Conservation (phyloP, 2,113 vertebrate species). For the Platysternon megacephalum region DNA sequence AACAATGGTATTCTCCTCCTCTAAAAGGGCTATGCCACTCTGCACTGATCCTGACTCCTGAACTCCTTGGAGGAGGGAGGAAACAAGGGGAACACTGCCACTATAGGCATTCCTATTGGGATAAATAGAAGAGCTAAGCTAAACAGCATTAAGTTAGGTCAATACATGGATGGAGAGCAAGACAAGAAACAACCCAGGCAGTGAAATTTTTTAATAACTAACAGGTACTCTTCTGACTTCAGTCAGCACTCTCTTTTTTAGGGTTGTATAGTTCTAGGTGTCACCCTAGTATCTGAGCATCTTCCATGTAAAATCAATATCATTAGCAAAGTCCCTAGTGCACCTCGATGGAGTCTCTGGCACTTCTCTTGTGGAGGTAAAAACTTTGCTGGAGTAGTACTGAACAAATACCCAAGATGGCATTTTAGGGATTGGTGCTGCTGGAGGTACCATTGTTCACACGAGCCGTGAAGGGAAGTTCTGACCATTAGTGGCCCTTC, state of each 20-base stretch:
- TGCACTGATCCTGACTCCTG: not conserved
- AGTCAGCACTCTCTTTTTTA: not conserved
- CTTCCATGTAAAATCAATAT: not conserved
- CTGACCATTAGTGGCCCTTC: not conserved
- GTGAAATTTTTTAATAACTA: not conserved
- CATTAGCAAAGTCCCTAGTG: not conserved
- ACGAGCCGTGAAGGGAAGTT: not conserved
- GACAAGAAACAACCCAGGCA: not conserved
- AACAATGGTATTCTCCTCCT: not conserved
- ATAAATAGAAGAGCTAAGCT: not conserved
- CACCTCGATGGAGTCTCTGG: not conserved
- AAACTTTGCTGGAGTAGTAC: not conserved
- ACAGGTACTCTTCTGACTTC: not conserved
- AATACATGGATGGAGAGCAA: not conserved
- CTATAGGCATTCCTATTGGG: not conserved
- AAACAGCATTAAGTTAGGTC: not conserved
- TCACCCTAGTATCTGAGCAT: not conserved
- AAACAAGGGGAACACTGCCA: not conserved
- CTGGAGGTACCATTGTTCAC: not conserved
- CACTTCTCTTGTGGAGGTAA: not conserved
- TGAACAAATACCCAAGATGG: not conserved
- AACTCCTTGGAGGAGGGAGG: not conserved
- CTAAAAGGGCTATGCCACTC: not conserved
- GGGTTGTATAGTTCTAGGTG: rapidly evolving
- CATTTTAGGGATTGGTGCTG: not conserved